Conservation (phyloP, 2,888 invertebrate genomes). For the Junonia oenone region DNA sequence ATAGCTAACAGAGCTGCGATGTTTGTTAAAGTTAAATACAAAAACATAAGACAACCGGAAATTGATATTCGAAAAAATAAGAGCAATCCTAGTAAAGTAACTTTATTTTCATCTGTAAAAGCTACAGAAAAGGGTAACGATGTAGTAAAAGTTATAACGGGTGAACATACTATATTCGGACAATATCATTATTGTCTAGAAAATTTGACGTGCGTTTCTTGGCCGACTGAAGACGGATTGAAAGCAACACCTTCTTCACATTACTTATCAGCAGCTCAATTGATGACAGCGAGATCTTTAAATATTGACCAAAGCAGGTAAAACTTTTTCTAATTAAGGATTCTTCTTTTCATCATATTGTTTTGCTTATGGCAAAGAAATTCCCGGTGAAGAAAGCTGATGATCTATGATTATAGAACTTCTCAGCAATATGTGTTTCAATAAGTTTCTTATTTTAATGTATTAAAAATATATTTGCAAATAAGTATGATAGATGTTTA, state of each 20-base stretch:
- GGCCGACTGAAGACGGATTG: slow-evolving; percentile 83
- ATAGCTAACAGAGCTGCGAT: slow-evolving; percentile 79
- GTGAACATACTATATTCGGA: slow-evolving; percentile 68
- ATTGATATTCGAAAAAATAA: slow-evolving; percentile 45
- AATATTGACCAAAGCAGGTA: slow-evolving; percentile 23
- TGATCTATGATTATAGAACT: no score
- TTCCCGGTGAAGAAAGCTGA: no score
- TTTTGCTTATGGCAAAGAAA: no score
- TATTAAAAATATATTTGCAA: no score
- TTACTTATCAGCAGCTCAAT: slow-evolving; percentile 63
- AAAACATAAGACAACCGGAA: slow-evolving; percentile 51
- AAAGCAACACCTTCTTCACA: slow-evolving; percentile 81
- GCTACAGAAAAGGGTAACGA: slow-evolving; percentile 54
- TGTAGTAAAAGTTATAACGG: slow-evolving; percentile 74
- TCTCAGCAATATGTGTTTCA: no score
- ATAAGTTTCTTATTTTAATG: no score
- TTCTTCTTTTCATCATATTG: no score
- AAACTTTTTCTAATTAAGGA: no score
- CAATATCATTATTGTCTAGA: slow-evolving; percentile 88
- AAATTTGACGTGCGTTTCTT: slow-evolving; percentile 76
- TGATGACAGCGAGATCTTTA: slow-evolving; percentile 9
- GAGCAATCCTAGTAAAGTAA: slow-evolving; percentile 45
- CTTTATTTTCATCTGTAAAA: slow-evolving; percentile 40
- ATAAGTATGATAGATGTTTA: no score
- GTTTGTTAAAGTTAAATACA: slow-evolving; percentile 79